phyloP scores from a whole-genome alignment of 2,888 invertebrate genomes.

The Rhorus exstirpatorius region DNA sequence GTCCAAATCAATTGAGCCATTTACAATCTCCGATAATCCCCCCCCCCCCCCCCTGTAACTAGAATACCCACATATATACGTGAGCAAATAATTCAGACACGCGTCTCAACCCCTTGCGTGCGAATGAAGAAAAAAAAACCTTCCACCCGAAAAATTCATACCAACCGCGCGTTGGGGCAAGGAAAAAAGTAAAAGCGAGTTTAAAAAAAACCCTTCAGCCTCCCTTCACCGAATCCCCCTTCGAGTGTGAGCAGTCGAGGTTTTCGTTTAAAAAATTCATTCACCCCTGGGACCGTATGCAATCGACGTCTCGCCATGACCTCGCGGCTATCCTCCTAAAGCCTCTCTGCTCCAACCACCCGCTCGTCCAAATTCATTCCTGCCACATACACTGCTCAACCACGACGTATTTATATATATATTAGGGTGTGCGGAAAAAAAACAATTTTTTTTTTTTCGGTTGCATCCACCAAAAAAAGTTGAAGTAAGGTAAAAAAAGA shows the following conservation, averaged over 20 bases:
- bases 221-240: background rate
- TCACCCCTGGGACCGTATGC: conserved; percentile 43
- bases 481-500: no score
- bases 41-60: background rate
- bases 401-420: conserved; percentile 23
- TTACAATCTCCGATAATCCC: conserved; percentile 5
- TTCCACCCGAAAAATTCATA: conserved; percentile 36
- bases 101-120: conserved; percentile 27
- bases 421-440: no score
- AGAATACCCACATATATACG: background rate
- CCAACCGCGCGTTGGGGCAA: conserved; percentile 1
- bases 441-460: no score
- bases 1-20: conserved; percentile 36
- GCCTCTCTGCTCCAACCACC: conserved; percentile 11
- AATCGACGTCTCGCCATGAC: conserved; percentile 67
- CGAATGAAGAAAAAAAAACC: background rate
- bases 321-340: conserved; percentile 50
- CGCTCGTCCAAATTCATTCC: conserved; percentile 7
- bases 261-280: conserved; percentile 69
- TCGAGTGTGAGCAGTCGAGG: conserved; percentile 61
- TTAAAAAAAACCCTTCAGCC: conserved; percentile 6
- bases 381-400: conserved; percentile 45
- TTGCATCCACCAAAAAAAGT: no score
- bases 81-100: conserved; percentile 22
- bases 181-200: conserved; percentile 26